A percentile compares a stretch with the other conserved stretches of the same genome.
These are phyloP conservation scores for Epistrophe eligans DNA, from an alignment of 2,888 invertebrate species.

Conservation along the genomic window DNA sequence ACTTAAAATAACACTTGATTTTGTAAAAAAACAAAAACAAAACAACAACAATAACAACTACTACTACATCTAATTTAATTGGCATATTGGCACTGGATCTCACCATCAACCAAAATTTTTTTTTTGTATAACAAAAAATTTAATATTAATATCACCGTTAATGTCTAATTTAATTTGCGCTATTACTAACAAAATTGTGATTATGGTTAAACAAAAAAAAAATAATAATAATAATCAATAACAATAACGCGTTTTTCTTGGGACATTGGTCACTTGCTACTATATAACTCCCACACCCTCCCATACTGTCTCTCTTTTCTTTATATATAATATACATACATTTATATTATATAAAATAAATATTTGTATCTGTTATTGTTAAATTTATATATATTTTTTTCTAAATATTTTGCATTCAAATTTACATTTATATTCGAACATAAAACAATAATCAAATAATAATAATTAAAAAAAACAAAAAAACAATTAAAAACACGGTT, in stretches of 20 bases:
- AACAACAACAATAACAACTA: conserved; percentile 49
- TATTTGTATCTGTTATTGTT: conserved; percentile 69
- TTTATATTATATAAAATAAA: conserved; percentile 49
- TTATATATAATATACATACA: conserved; percentile 52
- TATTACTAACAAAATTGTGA: conserved; percentile 71
- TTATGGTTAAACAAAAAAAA: conserved; percentile 37
- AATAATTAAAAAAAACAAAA: conserved; percentile 49
- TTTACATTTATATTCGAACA: conserved; percentile 60
- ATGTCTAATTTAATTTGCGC: conserved; percentile 66
- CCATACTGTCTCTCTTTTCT: conserved; percentile 48
- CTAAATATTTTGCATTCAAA: conserved; percentile 74
- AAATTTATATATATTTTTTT: conserved; percentile 60
- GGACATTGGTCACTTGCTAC: conserved; percentile 71
- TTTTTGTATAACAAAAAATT: conserved; percentile 5
- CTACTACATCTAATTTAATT: conserved; percentile 51
- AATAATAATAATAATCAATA: conserved; percentile 31
- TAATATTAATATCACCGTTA: conserved; percentile 51
- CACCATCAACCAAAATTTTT: conserved; percentile 48
- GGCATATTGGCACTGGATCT: conserved; percentile 73
- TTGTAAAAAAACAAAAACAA: conserved; percentile 6
- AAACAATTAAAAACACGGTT: conserved; percentile 76
- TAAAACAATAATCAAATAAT: conserved; percentile 61
- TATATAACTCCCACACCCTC: conserved; percentile 42
- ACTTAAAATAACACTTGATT: conserved; percentile 11
- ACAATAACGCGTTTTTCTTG: conserved; percentile 53